Percentiles rank a stretch among this genome's conserved stretches.
These are phyloP conservation scores for Macrophya alboannulata DNA, from an alignment of 2,888 invertebrate genomes.

Conservation along the genomic window DNA sequence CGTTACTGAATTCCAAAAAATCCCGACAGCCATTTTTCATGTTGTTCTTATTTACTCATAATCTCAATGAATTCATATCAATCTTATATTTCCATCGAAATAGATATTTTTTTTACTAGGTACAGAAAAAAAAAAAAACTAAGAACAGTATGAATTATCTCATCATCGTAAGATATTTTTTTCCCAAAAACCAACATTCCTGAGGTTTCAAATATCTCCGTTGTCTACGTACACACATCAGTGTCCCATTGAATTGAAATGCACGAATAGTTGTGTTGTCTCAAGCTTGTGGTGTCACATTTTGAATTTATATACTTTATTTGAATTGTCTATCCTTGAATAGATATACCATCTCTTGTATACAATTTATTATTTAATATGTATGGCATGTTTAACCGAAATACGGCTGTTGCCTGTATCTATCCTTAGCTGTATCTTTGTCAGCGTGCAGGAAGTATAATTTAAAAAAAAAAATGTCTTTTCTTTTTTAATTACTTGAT, in stretches of 20 bases:
- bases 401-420: background rate
- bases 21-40: background rate
- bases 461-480: background rate
- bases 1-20: slow-evolving; percentile 16
- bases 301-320: slow-evolving; percentile 31
- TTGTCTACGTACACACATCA: slow-evolving; percentile 15
- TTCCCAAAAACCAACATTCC: background rate
- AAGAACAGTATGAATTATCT: slow-evolving; percentile 6
- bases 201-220: background rate
- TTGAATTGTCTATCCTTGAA: slow-evolving; percentile 27
- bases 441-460: background rate
- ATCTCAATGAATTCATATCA: background rate
- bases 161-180: background rate
- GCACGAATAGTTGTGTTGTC: slow-evolving; percentile 31
- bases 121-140: background rate
- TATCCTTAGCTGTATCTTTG: background rate
- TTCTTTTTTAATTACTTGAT: background rate
- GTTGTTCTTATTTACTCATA: background rate
- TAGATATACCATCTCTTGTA: slow-evolving; percentile 33
- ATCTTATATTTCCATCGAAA: background rate
- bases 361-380: background rate
- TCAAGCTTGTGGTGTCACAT: slow-evolving; percentile 56
- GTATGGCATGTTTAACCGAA: background rate
- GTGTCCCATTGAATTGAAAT: slow-evolving; percentile 24
- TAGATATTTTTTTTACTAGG: background rate